Conservation (phyloP, 2,888 invertebrate genomes). For the Thalpophila matura region DNA sequence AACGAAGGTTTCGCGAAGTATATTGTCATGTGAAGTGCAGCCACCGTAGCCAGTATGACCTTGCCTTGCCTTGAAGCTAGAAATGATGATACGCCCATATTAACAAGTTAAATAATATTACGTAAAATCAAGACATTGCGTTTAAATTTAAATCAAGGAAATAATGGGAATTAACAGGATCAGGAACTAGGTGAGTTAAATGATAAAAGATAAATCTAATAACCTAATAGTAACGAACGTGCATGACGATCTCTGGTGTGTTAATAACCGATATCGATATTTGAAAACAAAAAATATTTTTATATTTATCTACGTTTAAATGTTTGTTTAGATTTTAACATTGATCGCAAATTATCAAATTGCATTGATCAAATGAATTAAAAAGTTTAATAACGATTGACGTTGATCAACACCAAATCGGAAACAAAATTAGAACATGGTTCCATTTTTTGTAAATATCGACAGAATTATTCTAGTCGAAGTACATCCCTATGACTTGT, state of each 20-base stretch:
- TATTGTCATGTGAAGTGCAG: conserved; percentile 80
- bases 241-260: background rate
- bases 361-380: background rate
- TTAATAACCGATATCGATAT: background rate
- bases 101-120: conserved; percentile 59
- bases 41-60: conserved; percentile 83
- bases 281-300: background rate
- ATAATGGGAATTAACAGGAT: too few species aligned
- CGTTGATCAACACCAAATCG: too few species aligned
- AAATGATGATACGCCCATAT: conserved; percentile 81
- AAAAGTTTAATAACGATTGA: too few species aligned
- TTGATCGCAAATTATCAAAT: too few species aligned
- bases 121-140: conserved; percentile 43
- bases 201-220: too few species aligned
- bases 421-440: background rate
- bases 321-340: too few species aligned
- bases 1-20: conserved; percentile 85
- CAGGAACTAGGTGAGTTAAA: too few species aligned
- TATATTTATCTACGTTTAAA: too few species aligned
- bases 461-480: background rate
- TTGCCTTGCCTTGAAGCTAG: conserved; percentile 84
- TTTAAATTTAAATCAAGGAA: too few species aligned
- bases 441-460: background rate
- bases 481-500: conserved; percentile 5
- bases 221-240: too few species aligned